phyloP scores from a whole-genome alignment of 2,888 invertebrate species.

The Drosophila seclusa region DNA sequence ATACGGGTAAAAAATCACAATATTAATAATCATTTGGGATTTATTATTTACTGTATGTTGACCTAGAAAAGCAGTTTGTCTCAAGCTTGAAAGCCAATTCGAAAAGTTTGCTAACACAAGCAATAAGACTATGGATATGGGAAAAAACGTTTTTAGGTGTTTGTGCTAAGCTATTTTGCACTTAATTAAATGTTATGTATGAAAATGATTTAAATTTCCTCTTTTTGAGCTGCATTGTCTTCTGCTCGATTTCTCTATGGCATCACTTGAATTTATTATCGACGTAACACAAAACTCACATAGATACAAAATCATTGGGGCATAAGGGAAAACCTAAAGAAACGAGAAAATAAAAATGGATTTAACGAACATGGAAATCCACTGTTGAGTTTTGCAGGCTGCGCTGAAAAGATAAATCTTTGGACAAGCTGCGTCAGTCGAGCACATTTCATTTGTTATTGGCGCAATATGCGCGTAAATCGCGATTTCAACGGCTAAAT shows the following conservation, averaged over 20 bases:
- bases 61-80: background rate
- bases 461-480: conserved; percentile 79
- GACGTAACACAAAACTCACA: conserved; percentile 11
- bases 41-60: background rate
- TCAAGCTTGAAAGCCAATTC: background rate
- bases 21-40: background rate
- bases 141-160: background rate
- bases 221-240: background rate
- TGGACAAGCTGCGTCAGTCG: conserved; percentile 38
- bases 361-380: conserved; percentile 19
- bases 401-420: conserved; percentile 63
- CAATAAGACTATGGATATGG: background rate
- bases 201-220: conserved; percentile 6
- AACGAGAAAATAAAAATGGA: conserved; percentile 12
- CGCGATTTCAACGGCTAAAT: conserved; percentile 78
- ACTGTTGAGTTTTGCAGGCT: conserved; percentile 43
- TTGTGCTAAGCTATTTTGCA: background rate
- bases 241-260: conserved; percentile 2
- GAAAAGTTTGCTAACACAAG: background rate
- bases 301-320: conserved; percentile 22
- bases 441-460: conserved; percentile 76
- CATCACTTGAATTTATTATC: conserved; percentile 38
- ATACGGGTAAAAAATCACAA: background rate
- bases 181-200: conserved; percentile 1
- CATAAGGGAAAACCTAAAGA: conserved; percentile 12